Conservation (phyloP, 2,113 vertebrate genomes). For the Centrocercus urophasianus region DNA sequence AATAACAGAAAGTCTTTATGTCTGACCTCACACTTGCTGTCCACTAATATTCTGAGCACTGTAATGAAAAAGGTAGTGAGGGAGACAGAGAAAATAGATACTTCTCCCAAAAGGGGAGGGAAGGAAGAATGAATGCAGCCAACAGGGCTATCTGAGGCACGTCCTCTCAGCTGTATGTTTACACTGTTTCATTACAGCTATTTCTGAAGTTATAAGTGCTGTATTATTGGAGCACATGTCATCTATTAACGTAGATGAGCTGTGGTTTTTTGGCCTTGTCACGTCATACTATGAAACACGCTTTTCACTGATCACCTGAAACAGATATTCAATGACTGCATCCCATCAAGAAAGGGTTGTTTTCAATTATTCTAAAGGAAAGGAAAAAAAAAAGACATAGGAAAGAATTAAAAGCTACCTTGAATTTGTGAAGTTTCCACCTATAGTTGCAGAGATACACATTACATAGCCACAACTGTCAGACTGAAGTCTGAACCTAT, state of each 20-base stretch:
- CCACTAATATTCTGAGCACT: neutral
- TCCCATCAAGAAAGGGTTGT: neutral
- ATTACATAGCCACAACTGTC: neutral
- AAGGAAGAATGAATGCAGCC: neutral
- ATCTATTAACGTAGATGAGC: neutral
- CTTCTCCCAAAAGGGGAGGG: neutral
- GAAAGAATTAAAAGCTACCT: neutral
- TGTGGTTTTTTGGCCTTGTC: neutral
- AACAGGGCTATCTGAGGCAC: neutral
- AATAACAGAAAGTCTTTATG: neutral
- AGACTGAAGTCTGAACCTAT: neutral
- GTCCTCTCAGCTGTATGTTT: neutral
- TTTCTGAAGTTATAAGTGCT: neutral
- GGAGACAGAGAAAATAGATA: rapidly evolving
- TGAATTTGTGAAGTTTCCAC: neutral
- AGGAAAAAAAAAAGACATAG: neutral
- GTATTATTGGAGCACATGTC: neutral
- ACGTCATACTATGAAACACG: rapidly evolving
- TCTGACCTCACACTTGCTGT: neutral
- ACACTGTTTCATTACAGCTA: neutral
- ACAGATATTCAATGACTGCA: neutral
- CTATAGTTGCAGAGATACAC: neutral
- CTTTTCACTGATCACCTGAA: neutral
- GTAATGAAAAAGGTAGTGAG: neutral
- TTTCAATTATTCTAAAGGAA: neutral